These are phyloP conservation scores for Cryptotis parvus DNA, from an alignment of 2,113 vertebrate genomes.

Conservation along the genomic window DNA sequence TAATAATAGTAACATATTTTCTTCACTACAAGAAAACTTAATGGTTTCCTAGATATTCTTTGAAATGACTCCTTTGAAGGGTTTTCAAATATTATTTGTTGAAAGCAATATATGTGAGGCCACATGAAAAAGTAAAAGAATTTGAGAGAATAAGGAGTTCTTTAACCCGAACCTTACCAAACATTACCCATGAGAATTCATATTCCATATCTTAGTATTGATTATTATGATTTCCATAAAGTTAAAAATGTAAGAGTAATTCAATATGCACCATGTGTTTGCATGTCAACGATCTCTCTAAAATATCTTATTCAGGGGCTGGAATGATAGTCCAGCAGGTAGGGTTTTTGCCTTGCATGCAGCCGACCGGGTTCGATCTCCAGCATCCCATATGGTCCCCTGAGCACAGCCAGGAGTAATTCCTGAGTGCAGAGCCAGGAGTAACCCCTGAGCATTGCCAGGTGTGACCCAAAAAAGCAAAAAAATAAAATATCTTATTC, in stretches of 20 bases:
- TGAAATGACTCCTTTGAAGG: not conserved
- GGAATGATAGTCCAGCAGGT: too few relatives aligned
- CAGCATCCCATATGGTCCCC: too few relatives aligned
- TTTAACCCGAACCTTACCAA: not conserved
- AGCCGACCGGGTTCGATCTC: too few relatives aligned
- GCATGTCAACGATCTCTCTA: not conserved
- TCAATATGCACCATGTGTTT: not conserved
- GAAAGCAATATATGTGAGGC: not conserved
- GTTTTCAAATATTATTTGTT: not conserved
- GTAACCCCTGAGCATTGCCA: too few relatives aligned
- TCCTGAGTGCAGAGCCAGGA: too few relatives aligned
- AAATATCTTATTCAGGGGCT: not conserved
- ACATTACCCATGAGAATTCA: not conserved
- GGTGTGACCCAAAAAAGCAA: too few relatives aligned
- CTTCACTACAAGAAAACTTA: not conserved
- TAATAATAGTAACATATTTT: slow-evolving; percentile 1
- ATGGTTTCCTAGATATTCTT: not conserved
- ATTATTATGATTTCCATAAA: not conserved
- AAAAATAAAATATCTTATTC: too few relatives aligned
- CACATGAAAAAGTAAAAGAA: not conserved
- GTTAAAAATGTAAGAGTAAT: not conserved
- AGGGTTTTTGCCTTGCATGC: too few relatives aligned
- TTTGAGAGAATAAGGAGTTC: not conserved
- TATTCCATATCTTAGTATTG: not conserved
- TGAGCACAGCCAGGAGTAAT: too few relatives aligned